These are phyloP conservation scores for Hydropsyche tenuis DNA, from an alignment of 1,140 invertebrate species.

Conservation along the genomic window DNA sequence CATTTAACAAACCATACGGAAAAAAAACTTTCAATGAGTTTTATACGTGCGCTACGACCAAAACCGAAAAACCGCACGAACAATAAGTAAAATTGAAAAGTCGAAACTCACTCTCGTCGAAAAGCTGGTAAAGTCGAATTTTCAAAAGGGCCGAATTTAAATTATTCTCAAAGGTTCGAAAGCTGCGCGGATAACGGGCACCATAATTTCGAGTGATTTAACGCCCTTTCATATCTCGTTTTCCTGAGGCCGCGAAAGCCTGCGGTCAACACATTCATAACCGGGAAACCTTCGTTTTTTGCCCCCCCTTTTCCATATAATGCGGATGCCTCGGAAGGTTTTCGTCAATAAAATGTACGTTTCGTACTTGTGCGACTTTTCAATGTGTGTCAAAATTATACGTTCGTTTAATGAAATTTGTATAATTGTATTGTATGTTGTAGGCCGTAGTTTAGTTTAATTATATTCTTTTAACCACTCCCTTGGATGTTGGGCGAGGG, in stretches of 20 bases:
- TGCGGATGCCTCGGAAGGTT: background rate
- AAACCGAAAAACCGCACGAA: too few relatives aligned
- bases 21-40: too few relatives aligned
- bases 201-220: slow-evolving; percentile 6
- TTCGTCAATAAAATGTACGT: background rate
- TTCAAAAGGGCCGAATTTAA: background rate
- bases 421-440: background rate
- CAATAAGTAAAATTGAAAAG: too few relatives aligned
- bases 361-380: background rate
- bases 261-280: slow-evolving; percentile 8
- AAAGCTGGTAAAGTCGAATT: too few relatives aligned
- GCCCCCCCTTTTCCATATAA: background rate
- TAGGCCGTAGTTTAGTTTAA: background rate
- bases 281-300: background rate
- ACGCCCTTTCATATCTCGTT: slow-evolving; percentile 6
- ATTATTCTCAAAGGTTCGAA: background rate
- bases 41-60: too few relatives aligned
- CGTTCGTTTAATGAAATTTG: too few relatives aligned
- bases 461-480: slow-evolving; percentile 21
- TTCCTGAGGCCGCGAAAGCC: background rate
- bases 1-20: too few relatives aligned
- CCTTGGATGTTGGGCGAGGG: slow-evolving; percentile 2
- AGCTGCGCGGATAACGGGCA: background rate
- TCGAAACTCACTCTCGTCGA: too few relatives aligned
- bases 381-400: too few relatives aligned